These are phyloP conservation scores for Drosophila helvetica DNA, from an alignment of 2,888 invertebrate species.

Conservation along the genomic window DNA sequence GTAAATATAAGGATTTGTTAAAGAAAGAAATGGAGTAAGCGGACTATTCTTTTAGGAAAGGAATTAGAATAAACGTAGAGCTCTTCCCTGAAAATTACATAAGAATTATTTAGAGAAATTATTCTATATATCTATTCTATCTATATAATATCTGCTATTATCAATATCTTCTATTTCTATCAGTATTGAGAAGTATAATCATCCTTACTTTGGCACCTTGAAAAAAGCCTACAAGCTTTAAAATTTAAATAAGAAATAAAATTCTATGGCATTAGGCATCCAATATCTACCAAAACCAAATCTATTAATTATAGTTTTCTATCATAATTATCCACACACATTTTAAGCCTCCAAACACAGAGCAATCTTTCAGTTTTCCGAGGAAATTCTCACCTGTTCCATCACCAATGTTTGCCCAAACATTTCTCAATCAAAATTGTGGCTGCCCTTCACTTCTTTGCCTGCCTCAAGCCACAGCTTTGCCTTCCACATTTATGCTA, in stretches of 20 bases:
- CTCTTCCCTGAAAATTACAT: not conserved
- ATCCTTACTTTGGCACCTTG: not conserved
- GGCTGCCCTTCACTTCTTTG: not conserved
- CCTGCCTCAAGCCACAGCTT: not conserved
- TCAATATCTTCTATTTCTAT: not conserved
- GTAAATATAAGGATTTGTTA: too few relatives aligned
- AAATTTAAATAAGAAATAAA: not conserved
- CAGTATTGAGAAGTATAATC: not conserved
- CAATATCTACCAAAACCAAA: not conserved
- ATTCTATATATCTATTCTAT: not conserved
- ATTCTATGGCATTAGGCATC: not conserved
- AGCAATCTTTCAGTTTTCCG: not conserved
- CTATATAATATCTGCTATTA: not conserved
- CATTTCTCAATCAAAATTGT: slow-evolving; percentile 14
- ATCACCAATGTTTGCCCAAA: not conserved
- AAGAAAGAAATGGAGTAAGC: not conserved
- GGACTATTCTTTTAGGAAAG: not conserved
- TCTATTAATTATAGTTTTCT: not conserved
- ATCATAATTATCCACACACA: not conserved
- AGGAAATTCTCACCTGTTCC: not conserved
- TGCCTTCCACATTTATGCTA: slow-evolving; percentile 74
- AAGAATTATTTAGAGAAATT: too few relatives aligned
- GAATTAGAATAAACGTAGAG: not conserved
- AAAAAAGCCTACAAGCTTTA: not conserved
- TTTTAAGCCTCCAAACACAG: not conserved